These are phyloP conservation scores for Bellardia bayeri DNA, from an alignment of 2,888 invertebrate species.

Conservation along the genomic window DNA sequence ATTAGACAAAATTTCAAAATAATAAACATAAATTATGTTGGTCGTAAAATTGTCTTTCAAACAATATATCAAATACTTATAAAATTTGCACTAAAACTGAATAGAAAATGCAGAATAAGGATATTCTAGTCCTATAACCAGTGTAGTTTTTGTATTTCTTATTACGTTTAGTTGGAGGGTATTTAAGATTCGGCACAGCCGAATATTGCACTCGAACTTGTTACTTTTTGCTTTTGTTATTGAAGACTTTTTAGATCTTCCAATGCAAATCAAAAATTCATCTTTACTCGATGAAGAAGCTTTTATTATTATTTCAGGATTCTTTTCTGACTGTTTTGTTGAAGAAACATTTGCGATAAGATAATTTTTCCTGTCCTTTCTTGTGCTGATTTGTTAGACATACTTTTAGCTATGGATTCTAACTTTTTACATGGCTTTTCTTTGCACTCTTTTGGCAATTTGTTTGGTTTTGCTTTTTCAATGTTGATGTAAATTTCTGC, in stretches of 20 bases:
- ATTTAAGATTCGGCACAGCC: too few species aligned
- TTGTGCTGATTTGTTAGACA: background rate
- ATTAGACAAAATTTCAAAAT: too few species aligned
- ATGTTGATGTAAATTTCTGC: background rate
- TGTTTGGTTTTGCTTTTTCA: background rate
- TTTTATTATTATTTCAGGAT: background rate
- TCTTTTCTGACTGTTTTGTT: background rate
- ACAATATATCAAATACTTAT: too few species aligned
- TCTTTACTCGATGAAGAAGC: background rate
- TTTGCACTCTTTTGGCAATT: background rate
- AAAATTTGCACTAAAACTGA: too few species aligned
- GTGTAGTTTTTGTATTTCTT: too few species aligned
- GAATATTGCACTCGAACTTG: too few species aligned
- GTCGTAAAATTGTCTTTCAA: too few species aligned
- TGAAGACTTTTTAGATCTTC: background rate
- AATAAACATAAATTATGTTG: too few species aligned
- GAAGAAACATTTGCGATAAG: background rate
- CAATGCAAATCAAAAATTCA: too few species aligned
- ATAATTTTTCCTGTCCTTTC: background rate
- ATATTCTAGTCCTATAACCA: too few species aligned
- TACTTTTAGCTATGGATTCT: background rate
- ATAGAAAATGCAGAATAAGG: too few species aligned
- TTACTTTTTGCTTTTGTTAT: background rate
- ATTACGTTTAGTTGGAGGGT: too few species aligned
- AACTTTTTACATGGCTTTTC: background rate